These are phyloP conservation scores for Proteles cristata DNA, from an alignment of 2,113 vertebrate genomes.

Conservation along the genomic window DNA sequence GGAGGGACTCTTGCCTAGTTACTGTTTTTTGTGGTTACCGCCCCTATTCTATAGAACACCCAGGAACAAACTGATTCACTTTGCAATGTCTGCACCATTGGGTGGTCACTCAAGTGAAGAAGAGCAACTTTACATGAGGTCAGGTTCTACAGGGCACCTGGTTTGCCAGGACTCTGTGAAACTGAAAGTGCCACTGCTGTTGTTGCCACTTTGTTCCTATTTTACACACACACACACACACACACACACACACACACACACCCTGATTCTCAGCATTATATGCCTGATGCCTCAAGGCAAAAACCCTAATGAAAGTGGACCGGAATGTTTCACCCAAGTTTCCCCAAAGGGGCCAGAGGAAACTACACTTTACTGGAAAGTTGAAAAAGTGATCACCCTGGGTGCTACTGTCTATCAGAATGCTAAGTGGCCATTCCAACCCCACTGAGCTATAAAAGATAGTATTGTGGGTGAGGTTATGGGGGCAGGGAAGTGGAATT, in stretches of 20 bases:
- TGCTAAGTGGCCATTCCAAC: neutral
- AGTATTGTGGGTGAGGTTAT: neutral
- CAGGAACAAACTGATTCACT: neutral
- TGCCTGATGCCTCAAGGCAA: neutral
- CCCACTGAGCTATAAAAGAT: neutral
- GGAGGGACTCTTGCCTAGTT: neutral
- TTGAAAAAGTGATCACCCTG: neutral
- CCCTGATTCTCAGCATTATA: neutral
- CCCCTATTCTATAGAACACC: neutral
- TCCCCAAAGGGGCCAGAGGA: neutral
- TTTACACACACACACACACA: neutral
- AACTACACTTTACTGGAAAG: neutral
- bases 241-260: too few relatives aligned
- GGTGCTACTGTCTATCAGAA: neutral
- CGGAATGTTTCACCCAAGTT: neutral
- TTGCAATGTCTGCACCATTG: accelerated
- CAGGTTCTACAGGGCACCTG: neutral
- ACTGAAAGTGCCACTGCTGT: neutral
- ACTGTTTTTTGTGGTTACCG: neutral
- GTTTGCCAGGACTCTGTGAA: neutral
- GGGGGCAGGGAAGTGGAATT: neutral
- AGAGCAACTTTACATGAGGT: neutral
- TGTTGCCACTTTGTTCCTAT: neutral
- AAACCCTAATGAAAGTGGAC: neutral
- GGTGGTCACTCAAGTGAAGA: neutral